Conservation (phyloP, 2,113 vertebrate genomes). For the Cettia cetti region DNA sequence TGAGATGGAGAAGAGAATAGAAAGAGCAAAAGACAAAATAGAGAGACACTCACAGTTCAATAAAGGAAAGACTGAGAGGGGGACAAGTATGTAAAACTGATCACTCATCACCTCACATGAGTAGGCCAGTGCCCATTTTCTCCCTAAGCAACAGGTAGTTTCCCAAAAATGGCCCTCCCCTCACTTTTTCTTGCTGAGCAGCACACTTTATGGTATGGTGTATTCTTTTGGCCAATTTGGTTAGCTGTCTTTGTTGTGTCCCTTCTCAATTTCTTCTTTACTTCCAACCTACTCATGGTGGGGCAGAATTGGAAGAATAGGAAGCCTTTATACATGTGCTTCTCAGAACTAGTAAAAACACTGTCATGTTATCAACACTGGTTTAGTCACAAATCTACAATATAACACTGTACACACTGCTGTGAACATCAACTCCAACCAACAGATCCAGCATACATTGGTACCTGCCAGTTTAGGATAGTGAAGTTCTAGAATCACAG, state of each 20-base stretch:
- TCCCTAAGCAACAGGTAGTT: neutral
- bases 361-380: neutral
- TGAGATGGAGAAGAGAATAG: neutral
- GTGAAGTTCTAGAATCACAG: neutral
- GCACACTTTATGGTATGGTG: rapidly evolving
- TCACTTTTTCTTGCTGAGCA: neutral
- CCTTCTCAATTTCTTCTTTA: neutral
- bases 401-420: neutral
- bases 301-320: neutral
- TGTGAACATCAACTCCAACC: neutral
- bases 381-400: neutral
- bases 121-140: neutral
- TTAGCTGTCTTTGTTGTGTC: neutral
- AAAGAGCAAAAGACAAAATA: neutral
- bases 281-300: rapidly evolving
- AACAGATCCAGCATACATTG: neutral
- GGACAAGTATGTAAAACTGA: rapidly evolving
- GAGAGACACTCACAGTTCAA: neutral
- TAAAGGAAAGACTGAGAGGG: neutral
- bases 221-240: neutral
- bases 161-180: rapidly evolving
- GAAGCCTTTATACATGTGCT: neutral
- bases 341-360: neutral
- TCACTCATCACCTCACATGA: neutral
- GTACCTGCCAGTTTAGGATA: neutral